A percentile compares a stretch with the other conserved stretches of the same genome.
phyloP scores from a whole-genome alignment of 2,797 vertebrate species.

The Lithobates pipiens region DNA sequence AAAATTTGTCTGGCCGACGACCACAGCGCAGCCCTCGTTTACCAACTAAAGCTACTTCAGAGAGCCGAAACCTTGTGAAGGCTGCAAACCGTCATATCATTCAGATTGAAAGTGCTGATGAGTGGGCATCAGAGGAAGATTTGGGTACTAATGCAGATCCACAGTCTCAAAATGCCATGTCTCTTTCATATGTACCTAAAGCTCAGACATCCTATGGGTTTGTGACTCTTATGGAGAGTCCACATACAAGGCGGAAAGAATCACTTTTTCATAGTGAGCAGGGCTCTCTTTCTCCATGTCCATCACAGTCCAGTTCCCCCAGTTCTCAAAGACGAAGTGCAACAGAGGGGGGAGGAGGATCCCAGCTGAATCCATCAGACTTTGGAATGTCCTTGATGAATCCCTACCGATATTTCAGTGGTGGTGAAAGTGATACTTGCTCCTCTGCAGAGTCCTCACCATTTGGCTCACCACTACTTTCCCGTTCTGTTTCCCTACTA shows the following conservation, averaged over 20 bases:
- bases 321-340: constrained; percentile 76
- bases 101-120: constrained; percentile 93
- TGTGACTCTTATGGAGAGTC: constrained; percentile 91
- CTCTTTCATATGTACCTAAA: constrained; percentile 91
- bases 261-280: constrained; percentile 95
- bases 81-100: constrained; percentile 91
- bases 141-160: constrained; percentile 86
- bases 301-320: constrained; percentile 85
- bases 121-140: constrained; percentile 74
- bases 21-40: constrained; percentile 85
- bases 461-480: constrained; percentile 91
- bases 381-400: constrained; percentile 86
- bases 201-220: constrained; percentile 96
- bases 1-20: constrained; percentile 79
- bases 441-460: constrained; percentile 96
- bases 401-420: constrained; percentile 91
- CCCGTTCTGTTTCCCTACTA: constrained; percentile 92
- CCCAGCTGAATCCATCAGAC: constrained; percentile 81
- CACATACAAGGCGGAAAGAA: constrained; percentile 94
- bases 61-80: constrained; percentile 85
- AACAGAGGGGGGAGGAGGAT: constrained; percentile 71
- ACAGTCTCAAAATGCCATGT: constrained; percentile 91
- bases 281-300: constrained; percentile 78
- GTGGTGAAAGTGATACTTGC: constrained; percentile 94
- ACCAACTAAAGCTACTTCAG: constrained; percentile 80